A percentile compares a stretch with the other conserved stretches of the same genome.
Evolutionary conservation across 1,140 invertebrate genomes (phyloP).

Genomic region (Alviniconcha marisindica): DNA sequence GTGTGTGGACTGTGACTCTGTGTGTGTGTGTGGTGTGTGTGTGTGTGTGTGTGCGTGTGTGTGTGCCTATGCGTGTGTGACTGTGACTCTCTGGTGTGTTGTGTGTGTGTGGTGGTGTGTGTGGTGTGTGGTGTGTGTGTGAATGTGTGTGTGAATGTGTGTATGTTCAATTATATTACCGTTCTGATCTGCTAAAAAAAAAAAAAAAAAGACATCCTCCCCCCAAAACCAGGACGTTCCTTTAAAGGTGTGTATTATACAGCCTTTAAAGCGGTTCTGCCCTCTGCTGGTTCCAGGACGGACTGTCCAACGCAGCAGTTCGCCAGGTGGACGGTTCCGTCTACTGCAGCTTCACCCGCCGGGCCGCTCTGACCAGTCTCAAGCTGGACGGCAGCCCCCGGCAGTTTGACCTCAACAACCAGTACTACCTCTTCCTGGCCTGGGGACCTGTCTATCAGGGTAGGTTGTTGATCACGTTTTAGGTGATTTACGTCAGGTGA

Average conservation of each 20-base stretch:
- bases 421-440: slow-evolving; percentile 34
- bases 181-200: not conserved
- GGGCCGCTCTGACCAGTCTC: not conserved
- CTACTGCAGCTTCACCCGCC: not conserved
- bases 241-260: not conserved
- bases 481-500: no score
- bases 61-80: no score
- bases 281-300: not conserved
- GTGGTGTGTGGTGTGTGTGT: no score
- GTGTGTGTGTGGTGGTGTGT: no score
- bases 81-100: no score
- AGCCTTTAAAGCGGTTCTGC: not conserved
- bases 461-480: not conserved
- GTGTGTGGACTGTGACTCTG: no score
- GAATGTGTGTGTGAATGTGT: slow-evolving; percentile 19
- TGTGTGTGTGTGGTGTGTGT: no score
- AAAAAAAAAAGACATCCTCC: not conserved
- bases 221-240: not conserved
- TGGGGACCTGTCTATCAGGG: slow-evolving; percentile 38
- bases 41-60: no score
- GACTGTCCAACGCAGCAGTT: not conserved
- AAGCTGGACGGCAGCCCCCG: not conserved
- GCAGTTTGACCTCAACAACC: not conserved
- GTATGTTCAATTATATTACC: slow-evolving; percentile 14
- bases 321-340: not conserved